Evolutionary conservation across 2,113 vertebrate species (phyloP).

Genomic region (Brevimyrus niger): DNA sequence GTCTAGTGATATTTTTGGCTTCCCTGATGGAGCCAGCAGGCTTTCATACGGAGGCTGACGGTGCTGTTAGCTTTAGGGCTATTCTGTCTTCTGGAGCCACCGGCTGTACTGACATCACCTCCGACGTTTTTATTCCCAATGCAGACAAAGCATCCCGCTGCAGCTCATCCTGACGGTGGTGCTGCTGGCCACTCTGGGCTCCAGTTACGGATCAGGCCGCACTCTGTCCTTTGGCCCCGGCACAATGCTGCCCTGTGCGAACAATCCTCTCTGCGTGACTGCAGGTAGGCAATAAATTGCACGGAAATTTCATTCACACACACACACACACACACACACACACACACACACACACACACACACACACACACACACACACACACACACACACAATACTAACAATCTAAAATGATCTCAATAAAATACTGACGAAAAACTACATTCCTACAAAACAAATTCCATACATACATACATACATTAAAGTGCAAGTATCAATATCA

Average conservation of each 20-base stretch:
- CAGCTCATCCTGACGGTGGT: background rate
- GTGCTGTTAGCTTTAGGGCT: background rate
- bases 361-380: too few relatives aligned
- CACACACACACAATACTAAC: too few relatives aligned
- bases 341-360: too few relatives aligned
- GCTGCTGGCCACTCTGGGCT: background rate
- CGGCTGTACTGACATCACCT: background rate
- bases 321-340: too few relatives aligned
- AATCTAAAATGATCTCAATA: too few relatives aligned
- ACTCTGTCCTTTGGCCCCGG: background rate
- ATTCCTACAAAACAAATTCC: too few relatives aligned
- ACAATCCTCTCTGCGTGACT: background rate
- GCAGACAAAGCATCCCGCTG: background rate
- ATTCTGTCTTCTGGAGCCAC: background rate
- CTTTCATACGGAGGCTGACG: background rate
- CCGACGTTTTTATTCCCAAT: background rate
- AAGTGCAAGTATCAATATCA: background rate
- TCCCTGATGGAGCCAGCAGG: background rate
- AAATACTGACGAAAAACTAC: too few relatives aligned
- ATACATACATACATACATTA: background rate
- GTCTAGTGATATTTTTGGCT: background rate
- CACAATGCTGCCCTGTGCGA: background rate
- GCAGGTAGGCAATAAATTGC: too few relatives aligned
- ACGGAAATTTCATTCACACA: too few relatives aligned
- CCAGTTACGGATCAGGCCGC: background rate